Conservation (phyloP, 2,113 vertebrate genomes). For the Alligator mississippiensis region DNA sequence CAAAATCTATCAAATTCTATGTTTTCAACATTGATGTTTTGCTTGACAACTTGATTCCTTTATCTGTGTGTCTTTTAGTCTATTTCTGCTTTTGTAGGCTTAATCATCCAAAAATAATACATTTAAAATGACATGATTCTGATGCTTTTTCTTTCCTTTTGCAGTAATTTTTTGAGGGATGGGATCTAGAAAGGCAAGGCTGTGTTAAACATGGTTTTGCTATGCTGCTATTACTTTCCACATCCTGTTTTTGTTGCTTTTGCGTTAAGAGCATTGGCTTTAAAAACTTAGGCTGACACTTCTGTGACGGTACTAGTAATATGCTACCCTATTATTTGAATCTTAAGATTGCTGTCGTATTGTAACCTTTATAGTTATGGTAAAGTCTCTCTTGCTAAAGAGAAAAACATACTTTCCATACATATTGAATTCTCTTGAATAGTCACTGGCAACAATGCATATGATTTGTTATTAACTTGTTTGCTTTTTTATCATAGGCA, state of each 20-base stretch:
- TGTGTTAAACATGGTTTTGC: not conserved
- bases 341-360: not conserved
- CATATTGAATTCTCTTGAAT: rapidly evolving
- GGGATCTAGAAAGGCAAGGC: not conserved
- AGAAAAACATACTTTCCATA: not conserved
- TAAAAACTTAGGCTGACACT: not conserved
- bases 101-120: not conserved
- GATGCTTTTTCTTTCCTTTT: not conserved
- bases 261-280: not conserved
- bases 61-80: not conserved
- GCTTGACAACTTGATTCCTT: not conserved
- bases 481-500: constrained; percentile 78
- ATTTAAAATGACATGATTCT: not conserved
- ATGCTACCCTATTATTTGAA: not conserved
- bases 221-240: too few relatives aligned
- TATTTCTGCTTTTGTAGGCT: not conserved
- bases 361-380: not conserved
- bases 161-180: not conserved
- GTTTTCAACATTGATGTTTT: not conserved
- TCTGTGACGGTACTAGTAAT: not conserved
- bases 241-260: not conserved
- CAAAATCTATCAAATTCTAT: not conserved
- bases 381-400: not conserved
- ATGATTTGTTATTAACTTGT: not conserved
- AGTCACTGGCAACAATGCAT: not conserved